A percentile compares a stretch with the other conserved stretches of the same genome.
Conservation (phyloP, 2,888 invertebrate species). For the Acrobeloides nanus region DNA sequence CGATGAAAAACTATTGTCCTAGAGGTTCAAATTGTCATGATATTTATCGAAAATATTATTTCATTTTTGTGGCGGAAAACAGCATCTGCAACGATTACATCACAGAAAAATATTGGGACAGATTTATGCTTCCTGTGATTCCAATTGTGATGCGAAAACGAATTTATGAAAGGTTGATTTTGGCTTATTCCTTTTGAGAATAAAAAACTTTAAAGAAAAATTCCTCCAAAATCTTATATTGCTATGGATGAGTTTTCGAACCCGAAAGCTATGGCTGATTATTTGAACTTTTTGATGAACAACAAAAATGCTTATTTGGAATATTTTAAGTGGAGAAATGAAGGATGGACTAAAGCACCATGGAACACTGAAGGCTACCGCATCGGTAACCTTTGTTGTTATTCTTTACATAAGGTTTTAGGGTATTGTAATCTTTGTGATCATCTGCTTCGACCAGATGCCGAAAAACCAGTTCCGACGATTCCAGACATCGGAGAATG, state of each 20-base stretch:
- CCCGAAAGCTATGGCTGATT: conserved; percentile 38
- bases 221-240: conserved; percentile 42
- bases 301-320: conserved; percentile 35
- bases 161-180: conserved; percentile 4
- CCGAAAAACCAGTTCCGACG: no score
- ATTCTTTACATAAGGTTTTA: no score
- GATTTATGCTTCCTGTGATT: conserved; percentile 30
- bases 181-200: neutral
- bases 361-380: conserved; percentile 44
- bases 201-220: conserved; percentile 19
- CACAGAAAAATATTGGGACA: conserved; percentile 47
- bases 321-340: conserved; percentile 44
- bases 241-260: conserved; percentile 46
- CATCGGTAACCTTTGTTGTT: no score
- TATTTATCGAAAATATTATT: conserved; percentile 32
- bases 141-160: conserved; percentile 44
- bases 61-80: conserved; percentile 48
- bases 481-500: no score
- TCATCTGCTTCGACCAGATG: no score
- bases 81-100: conserved; percentile 46
- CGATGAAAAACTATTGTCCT: conserved; percentile 27
- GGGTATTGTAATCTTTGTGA: no score
- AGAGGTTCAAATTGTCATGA: conserved; percentile 14
- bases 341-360: conserved; percentile 42
- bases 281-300: conserved; percentile 23